These are phyloP conservation scores for Nasonia vitripennis DNA, from an alignment of 1,140 invertebrate genomes.

Conservation along the genomic window DNA sequence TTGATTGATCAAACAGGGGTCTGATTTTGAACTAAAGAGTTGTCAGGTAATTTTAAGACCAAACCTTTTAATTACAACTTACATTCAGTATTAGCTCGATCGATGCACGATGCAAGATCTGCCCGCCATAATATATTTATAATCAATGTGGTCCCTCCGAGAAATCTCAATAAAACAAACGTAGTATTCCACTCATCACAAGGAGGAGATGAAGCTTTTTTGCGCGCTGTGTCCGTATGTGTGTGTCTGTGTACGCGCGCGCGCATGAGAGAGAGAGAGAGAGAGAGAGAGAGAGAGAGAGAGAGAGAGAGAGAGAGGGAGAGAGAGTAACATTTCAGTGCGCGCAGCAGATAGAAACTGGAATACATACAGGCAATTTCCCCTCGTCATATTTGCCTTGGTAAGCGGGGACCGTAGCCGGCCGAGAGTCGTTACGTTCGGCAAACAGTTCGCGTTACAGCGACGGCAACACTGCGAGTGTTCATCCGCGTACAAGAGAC, in stretches of 20 bases:
- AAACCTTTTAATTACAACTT: no score
- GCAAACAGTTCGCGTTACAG: conserved; percentile 7
- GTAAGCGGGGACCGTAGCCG: background rate
- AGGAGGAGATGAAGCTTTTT: background rate
- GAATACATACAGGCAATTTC: conserved; percentile 17
- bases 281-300: no score
- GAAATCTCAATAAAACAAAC: background rate
- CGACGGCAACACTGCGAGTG: background rate
- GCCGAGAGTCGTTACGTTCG: conserved; percentile 4
- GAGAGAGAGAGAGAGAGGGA: background rate
- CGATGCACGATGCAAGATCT: no score
- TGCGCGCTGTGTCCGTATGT: background rate
- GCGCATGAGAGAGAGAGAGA: no score
- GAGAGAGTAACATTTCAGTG: background rate
- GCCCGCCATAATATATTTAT: background rate
- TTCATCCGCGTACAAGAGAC: background rate
- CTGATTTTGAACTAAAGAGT: no score
- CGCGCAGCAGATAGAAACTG: background rate
- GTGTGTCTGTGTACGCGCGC: no score
- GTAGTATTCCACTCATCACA: background rate
- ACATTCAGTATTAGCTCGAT: no score
- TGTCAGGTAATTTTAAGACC: no score
- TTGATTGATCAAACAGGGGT: no score
- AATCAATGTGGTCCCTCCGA: background rate
- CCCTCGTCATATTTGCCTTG: conserved; percentile 16